Evolutionary conservation across 2,113 vertebrate genomes (phyloP).

Genomic region (Microcebus ravelobensis): DNA sequence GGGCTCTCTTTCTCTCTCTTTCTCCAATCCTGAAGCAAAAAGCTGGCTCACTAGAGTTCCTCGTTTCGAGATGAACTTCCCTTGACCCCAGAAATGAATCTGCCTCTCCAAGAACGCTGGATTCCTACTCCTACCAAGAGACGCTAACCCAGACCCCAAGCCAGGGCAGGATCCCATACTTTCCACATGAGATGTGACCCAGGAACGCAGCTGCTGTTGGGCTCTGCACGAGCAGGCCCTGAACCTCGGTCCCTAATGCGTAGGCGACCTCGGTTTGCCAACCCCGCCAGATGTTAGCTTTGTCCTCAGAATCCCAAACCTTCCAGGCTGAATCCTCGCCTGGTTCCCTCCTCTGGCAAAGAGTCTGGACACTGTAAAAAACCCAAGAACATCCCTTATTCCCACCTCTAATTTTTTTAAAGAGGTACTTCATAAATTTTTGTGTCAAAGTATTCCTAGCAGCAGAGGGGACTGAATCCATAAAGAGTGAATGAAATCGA

Average conservation of each 20-base stretch:
- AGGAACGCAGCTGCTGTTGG: slow-evolving; percentile 36
- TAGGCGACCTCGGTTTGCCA: not conserved
- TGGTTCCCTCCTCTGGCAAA: slow-evolving; percentile 63
- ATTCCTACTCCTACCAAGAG: slow-evolving; percentile 51
- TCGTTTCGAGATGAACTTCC: slow-evolving; percentile 62
- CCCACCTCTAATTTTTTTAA: slow-evolving; percentile 39
- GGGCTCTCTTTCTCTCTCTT: not conserved
- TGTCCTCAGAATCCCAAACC: not conserved
- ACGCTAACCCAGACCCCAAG: slow-evolving; percentile 2
- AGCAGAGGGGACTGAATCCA: slow-evolving; percentile 15
- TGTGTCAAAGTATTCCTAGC: not conserved
- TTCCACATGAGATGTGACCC: slow-evolving; percentile 41
- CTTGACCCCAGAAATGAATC: slow-evolving; percentile 52
- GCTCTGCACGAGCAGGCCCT: not conserved
- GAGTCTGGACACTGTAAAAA: slow-evolving; percentile 37
- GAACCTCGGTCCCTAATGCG: not conserved
- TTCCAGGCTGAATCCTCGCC: slow-evolving; percentile 22
- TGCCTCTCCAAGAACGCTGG: slow-evolving; percentile 59
- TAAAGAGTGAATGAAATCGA: not conserved
- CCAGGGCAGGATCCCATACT: slow-evolving; percentile 44
- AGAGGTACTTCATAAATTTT: slow-evolving; percentile 36
- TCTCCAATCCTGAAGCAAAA: not conserved
- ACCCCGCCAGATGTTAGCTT: slow-evolving; percentile 43
- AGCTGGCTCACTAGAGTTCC: not conserved
- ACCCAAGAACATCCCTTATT: slow-evolving; percentile 36